Conservation (phyloP, 1,140 invertebrate genomes). For the Drosophila biarmipes region DNA sequence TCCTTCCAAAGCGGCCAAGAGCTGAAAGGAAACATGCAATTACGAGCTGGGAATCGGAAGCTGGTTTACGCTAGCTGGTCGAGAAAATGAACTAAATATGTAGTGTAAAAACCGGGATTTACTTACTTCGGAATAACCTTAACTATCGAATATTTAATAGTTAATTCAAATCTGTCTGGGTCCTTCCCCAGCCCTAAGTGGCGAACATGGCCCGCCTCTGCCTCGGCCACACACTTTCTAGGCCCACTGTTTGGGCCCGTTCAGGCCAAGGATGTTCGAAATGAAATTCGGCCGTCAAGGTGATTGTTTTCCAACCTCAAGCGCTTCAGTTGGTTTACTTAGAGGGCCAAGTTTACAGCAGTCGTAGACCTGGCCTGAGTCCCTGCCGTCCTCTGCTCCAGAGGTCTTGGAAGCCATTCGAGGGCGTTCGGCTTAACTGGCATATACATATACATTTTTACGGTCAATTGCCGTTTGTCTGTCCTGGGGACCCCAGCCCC, state of each 20-base stretch:
- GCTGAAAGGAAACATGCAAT: constrained; percentile 6
- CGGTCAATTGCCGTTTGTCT: constrained; percentile 80
- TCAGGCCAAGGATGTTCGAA: constrained; percentile 47
- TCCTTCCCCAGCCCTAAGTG: neutral
- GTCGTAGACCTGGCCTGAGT: constrained; percentile 9
- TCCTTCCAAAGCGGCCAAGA: neutral
- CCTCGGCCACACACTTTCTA: constrained; percentile 29
- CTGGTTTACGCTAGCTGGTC: neutral
- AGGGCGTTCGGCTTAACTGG: constrained; percentile 64
- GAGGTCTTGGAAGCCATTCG: constrained; percentile 20
- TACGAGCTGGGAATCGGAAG: neutral
- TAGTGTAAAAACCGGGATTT: neutral
- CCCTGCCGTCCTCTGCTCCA: neutral
- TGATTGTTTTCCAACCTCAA: constrained; percentile 81
- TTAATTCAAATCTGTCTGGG: neutral
- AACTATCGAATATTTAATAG: too few relatives aligned
- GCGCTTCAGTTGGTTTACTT: constrained; percentile 68
- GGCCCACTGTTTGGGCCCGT: constrained; percentile 29
- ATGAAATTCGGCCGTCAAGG: constrained; percentile 74
- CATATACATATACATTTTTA: constrained; percentile 75
- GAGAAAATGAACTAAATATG: neutral
- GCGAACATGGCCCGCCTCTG: neutral
- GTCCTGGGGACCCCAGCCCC: constrained; percentile 12
- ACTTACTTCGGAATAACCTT: too few relatives aligned
- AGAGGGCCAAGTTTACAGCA: constrained; percentile 55